Base-by-base conservation (phyloP, 2,888 invertebrate genomes). In the Anaspis maculata region DNA sequence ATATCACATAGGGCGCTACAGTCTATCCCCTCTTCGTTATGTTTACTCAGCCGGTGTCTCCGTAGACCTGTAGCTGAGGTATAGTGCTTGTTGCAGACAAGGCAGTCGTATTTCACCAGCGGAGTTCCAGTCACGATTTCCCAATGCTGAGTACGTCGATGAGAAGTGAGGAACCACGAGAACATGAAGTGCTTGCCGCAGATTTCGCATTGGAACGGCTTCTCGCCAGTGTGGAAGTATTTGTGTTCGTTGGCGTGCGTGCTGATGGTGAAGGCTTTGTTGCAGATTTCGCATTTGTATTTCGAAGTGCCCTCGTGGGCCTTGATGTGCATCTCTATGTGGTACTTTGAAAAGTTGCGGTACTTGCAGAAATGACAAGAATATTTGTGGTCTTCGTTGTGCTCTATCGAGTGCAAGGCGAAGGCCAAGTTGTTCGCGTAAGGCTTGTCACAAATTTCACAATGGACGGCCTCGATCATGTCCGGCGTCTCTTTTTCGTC, bases 171-270 rank as follows among this genome's bases (percentile, higher is more conserved):
- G 41, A 73, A 73, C 53, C 74, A 73, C 1, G 63, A 61, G 37
- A 61, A 63, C 55, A 70, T 71, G 37, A 72, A 73, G 14, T 70
- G 68, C 37, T 72, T 71, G 21, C 71, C 72, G 42, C 73, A 73
- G 22, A 71, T 67, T 45, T 71, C 68, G 41, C 73, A 64, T 31
- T 56, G 55, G 33, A 60, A 62, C 3, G 63, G 63, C 32, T 72
- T 73, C 37, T 73, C 73, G 0, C 73, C 73, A 1, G 69, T 71
- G 41, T 74, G 74, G 41, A 56, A 60, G 34, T 61, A 55, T 42
- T 61, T 62, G 41, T 64, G 64, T 27, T 64, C 62, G 9, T 67
- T 65, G 15, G 73, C 71, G 53, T 71, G 71, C 13, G 70, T 71
- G 34, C 67, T 66, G 28, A 68, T 36, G 0, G 59, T 52, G 36